phyloP scores from a whole-genome alignment of 2,797 vertebrate genomes.

The Salmo trutta region DNA sequence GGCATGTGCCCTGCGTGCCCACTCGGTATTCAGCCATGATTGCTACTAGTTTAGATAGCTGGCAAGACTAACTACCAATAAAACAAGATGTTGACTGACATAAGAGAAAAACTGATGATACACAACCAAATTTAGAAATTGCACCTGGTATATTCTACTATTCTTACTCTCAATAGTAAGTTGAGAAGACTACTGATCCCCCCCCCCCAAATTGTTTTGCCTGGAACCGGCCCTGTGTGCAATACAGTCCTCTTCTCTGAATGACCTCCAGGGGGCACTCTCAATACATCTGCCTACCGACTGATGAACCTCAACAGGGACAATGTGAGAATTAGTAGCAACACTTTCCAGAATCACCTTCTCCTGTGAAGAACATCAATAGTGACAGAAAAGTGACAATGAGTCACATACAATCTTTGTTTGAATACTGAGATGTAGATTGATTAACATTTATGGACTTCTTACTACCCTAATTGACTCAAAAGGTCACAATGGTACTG shows the following conservation, averaged over 20 bases:
- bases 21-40: no score
- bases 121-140: no score
- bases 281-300: not conserved
- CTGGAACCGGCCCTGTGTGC: not conserved
- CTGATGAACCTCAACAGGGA: not conserved
- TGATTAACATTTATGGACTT: not conserved
- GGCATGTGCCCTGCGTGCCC: no score
- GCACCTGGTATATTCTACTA: no score
- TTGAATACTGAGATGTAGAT: not conserved
- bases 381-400: not conserved
- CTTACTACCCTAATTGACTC: not conserved
- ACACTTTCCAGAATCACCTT: not conserved
- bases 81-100: no score
- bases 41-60: no score
- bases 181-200: no score
- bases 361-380: not conserved
- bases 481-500: not conserved
- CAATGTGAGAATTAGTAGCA: not conserved
- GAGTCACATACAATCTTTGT: not conserved
- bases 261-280: slow-evolving; percentile 1
- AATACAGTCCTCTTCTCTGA: not conserved
- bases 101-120: no score
- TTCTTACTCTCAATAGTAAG: no score
- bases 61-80: no score
- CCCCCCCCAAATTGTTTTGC: not conserved